Conservation (phyloP, 2,888 invertebrate genomes). For the Rhingia rostrata region DNA sequence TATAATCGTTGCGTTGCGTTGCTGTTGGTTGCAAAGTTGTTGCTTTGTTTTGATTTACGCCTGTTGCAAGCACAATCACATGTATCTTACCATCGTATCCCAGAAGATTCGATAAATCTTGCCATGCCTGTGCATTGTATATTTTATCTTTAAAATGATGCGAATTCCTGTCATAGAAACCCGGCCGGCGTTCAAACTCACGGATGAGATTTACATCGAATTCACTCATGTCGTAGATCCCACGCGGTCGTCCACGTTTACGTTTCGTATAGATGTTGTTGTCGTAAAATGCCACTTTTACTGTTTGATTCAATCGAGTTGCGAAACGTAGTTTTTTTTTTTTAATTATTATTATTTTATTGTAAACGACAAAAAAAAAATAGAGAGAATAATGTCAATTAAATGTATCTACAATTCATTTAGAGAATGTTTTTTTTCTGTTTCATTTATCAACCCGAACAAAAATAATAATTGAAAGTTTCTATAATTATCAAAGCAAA, state of each 20-base stretch:
- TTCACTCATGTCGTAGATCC: constrained; percentile 81
- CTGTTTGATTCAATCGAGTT: constrained; percentile 44
- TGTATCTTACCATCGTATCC: constrained; percentile 81
- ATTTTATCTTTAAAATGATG: constrained; percentile 81
- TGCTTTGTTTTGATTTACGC: constrained; percentile 1
- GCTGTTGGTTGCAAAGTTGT: neutral
- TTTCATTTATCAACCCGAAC: constrained; percentile 20
- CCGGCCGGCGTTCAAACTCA: constrained; percentile 81
- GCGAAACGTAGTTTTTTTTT: neutral
- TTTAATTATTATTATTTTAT: neutral
- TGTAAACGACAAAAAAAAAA: constrained; percentile 4
- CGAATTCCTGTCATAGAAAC: constrained; percentile 81
- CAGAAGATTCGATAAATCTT: constrained; percentile 81
- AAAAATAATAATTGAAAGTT: neutral
- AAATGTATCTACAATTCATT: constrained; percentile 7
- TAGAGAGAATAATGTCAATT: constrained; percentile 26
- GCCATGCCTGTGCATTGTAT: constrained; percentile 80
- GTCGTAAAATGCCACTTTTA: constrained; percentile 75
- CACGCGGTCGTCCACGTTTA: constrained; percentile 79
- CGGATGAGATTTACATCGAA: constrained; percentile 81
- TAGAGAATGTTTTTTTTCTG: neutral
- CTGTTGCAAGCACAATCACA: constrained; percentile 25
- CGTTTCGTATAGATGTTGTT: constrained; percentile 52
- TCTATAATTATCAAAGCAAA: constrained; percentile 18
- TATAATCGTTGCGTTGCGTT: too few relatives aligned